These are phyloP conservation scores for Capreolus pygargus DNA, from an alignment of 2,113 vertebrate genomes.

Conservation along the genomic window DNA sequence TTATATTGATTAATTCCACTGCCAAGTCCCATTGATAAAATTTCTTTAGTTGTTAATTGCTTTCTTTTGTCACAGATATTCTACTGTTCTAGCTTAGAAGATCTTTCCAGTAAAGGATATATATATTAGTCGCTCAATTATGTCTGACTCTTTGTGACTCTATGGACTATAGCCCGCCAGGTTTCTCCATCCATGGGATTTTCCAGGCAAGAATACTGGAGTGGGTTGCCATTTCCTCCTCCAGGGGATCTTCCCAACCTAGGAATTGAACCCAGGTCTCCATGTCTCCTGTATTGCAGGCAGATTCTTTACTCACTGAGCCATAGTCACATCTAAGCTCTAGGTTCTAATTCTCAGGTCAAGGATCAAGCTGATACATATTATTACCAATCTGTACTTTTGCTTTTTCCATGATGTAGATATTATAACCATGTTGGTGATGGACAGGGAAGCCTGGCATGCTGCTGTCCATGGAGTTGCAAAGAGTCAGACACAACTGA, in stretches of 20 bases:
- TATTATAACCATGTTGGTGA: not conserved
- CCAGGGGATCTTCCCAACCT: no score
- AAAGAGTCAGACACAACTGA: not conserved
- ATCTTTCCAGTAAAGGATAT: not conserved
- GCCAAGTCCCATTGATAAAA: not conserved
- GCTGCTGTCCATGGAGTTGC: no score
- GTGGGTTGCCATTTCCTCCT: no score
- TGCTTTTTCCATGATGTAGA: not conserved
- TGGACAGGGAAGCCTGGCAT: no score
- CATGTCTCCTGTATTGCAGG: no score
- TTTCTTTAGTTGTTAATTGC: not conserved
- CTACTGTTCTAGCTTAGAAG: not conserved
- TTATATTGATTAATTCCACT: not conserved
- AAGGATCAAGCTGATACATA: not conserved
- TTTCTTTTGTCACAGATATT: not conserved
- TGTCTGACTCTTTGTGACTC: no score
- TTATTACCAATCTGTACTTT: not conserved
- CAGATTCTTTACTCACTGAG: no score
- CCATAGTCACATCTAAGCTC: not conserved
- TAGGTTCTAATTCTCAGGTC: not conserved
- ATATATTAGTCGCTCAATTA: no score
- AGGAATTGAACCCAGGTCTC: no score
- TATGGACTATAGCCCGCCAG: no score
- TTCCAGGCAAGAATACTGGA: no score
- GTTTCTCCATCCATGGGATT: no score